Base-by-base conservation (phyloP, 2,797 vertebrate genomes). In the Takifugu rubripes region DNA sequence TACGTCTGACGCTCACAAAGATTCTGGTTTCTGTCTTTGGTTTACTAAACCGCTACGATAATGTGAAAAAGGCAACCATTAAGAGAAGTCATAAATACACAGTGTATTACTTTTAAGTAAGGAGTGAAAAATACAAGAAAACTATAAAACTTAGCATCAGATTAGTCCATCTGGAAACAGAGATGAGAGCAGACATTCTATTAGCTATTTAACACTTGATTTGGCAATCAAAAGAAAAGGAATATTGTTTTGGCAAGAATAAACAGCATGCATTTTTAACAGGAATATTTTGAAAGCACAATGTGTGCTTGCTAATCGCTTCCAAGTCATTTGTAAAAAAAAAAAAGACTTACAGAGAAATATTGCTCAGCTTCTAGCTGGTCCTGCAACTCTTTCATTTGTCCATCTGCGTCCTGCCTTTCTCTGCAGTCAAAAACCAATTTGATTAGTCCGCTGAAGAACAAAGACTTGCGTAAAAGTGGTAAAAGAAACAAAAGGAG, bases 381-480 rank as follows among this genome's bases (percentile, higher is more conserved):
- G 79, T 99, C 96, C 79, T 99, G 97, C 45, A 99, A 89, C 70
- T 99, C 97, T 85, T 97, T 99, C 95, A 98, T 97, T 75, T 99
- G 96, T 8, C 96, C 97, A 21, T 99, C 97, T 43, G 96, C 92
- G 78, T 99, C 97, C 50, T 96, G 96, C 25, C 96, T 92, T 74
- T 98, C 96, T 86, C 97, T 99, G 80, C 5, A 15, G 25, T 58
- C 11, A 25, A 29, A 66, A 6, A 66, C 1, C 7, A 43, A 0
- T 3, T 7, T 46, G 6, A n/a, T 46, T 46, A n/a, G 2, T n/a
- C 21, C 21, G 17, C 17, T 21, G 16, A n/a, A 21, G 1, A 10
- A 21, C 6, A 9, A 8, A n/a, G 3, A 2, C 44, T n/a, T 10
- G 3, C 2, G 31, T 33, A 33, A 33, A 33, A 33, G 31, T 33